These are phyloP conservation scores for Eciton burchellii DNA, from an alignment of 1,140 invertebrate genomes.

Conservation along the genomic window DNA sequence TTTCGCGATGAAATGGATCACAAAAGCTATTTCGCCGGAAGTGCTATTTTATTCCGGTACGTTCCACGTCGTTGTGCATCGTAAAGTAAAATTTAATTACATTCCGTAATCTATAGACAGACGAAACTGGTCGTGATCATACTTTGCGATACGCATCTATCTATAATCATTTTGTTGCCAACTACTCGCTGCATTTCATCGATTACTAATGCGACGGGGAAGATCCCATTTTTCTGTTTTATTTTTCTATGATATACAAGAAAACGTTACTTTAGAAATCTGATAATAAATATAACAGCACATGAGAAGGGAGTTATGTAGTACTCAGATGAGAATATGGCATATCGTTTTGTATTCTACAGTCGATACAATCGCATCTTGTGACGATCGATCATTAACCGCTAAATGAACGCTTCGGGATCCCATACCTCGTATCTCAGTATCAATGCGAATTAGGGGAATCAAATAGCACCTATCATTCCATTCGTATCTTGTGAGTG, in stretches of 20 bases:
- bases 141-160: not conserved
- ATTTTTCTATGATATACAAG: not conserved
- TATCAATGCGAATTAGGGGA: conserved; percentile 15
- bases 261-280: not conserved
- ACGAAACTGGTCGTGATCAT: not conserved
- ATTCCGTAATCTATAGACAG: not conserved
- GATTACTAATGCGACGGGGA: not conserved
- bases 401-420: not conserved
- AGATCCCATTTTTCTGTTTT: not conserved
- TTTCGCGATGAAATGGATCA: conserved; percentile 53
- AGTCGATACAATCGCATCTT: not conserved
- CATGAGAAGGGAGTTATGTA: not conserved
- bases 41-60: conserved; percentile 39
- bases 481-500: conserved; percentile 12
- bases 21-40: conserved; percentile 42
- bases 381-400: not conserved
- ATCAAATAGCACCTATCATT: conserved; percentile 27
- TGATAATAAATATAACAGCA: not conserved
- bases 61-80: conserved; percentile 17
- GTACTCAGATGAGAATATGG: not conserved
- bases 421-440: not conserved
- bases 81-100: conserved; percentile 32
- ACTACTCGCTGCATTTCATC: not conserved
- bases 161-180: not conserved
- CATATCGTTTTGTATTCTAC: not conserved